Evolutionary conservation across 2,888 invertebrate species (phyloP).

Genomic region (Ditula angustiorana): DNA sequence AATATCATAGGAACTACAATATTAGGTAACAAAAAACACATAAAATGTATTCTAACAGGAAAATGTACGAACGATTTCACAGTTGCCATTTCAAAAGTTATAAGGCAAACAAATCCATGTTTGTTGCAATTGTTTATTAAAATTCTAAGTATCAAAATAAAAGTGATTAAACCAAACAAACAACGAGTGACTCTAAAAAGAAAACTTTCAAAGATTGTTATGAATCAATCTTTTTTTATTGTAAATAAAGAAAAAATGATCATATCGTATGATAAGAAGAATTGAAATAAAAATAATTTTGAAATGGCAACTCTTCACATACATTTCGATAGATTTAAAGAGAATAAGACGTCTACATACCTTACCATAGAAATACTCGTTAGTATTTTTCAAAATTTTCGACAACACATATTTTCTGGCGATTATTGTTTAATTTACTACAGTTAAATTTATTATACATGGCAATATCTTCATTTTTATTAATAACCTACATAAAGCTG

Average conservation of each 20-base stretch:
- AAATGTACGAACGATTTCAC: constrained; percentile 20
- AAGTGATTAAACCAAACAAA: neutral
- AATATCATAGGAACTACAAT: constrained; percentile 32
- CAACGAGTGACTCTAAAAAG: too few relatives aligned
- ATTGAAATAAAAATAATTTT: neutral
- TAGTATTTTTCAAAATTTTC: constrained; percentile 36
- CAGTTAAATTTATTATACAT: constrained; percentile 29
- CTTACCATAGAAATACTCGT: constrained; percentile 35
- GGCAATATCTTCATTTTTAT: constrained; percentile 34
- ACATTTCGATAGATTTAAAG: constrained; percentile 30
- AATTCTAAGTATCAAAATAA: too few relatives aligned
- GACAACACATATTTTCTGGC: constrained; percentile 40
- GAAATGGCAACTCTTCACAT: constrained; percentile 30
- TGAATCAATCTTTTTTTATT: too few relatives aligned
- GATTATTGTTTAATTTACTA: constrained; percentile 34
- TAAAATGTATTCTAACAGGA: constrained; percentile 28
- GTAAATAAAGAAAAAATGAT: too few relatives aligned
- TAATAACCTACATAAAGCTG: constrained; percentile 40
- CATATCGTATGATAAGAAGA: too few relatives aligned
- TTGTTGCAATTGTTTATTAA: too few relatives aligned
- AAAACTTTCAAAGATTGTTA: too few relatives aligned
- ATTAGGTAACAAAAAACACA: constrained; percentile 21
- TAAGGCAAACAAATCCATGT: too few relatives aligned
- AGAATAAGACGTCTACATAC: constrained; percentile 34
- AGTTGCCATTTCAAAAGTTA: constrained; percentile 28